These are phyloP conservation scores for Hapalemur alaotrensis DNA, from an alignment of 2,797 vertebrate genomes.

Conservation along the genomic window DNA sequence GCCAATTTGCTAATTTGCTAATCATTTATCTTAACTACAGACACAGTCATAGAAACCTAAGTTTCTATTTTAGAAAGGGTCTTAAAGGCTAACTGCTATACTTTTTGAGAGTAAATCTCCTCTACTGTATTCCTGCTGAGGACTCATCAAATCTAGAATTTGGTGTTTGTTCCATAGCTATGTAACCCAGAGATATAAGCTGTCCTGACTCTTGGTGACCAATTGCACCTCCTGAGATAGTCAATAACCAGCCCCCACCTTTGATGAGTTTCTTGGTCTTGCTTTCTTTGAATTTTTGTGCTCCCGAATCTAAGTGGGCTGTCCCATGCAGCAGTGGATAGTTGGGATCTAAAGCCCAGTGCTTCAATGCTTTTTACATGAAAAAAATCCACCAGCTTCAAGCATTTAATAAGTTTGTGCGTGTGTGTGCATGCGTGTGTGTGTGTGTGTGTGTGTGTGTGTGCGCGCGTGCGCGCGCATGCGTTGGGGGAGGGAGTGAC, in stretches of 20 bases:
- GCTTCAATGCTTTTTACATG: not conserved
- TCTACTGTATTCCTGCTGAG: not conserved
- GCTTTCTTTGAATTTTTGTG: not conserved
- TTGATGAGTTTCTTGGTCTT: not conserved
- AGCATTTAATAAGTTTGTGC: not conserved
- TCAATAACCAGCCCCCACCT: not conserved
- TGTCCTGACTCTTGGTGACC: not conserved
- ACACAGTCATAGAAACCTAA: constrained; percentile 8
- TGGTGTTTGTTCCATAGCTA: not conserved
- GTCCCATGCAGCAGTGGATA: not conserved
- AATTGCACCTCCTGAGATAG: not conserved
- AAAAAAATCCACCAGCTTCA: not conserved
- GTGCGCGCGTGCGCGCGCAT: not conserved
- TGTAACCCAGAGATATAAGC: not conserved
- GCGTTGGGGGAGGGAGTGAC: not conserved
- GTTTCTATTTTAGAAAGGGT: not conserved
- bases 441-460: not conserved
- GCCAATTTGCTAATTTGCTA: constrained; percentile 21
- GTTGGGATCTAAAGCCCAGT: not conserved
- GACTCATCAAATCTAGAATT: not conserved
- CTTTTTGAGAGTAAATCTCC: not conserved
- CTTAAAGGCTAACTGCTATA: not conserved
- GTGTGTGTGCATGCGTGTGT: not conserved
- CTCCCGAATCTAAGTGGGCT: not conserved
- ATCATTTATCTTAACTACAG: constrained; percentile 21